Base-by-base conservation (phyloP, 30 jellyfish, hydroid and myxozoan genomes). In the Aurelia sp. region DNA sequence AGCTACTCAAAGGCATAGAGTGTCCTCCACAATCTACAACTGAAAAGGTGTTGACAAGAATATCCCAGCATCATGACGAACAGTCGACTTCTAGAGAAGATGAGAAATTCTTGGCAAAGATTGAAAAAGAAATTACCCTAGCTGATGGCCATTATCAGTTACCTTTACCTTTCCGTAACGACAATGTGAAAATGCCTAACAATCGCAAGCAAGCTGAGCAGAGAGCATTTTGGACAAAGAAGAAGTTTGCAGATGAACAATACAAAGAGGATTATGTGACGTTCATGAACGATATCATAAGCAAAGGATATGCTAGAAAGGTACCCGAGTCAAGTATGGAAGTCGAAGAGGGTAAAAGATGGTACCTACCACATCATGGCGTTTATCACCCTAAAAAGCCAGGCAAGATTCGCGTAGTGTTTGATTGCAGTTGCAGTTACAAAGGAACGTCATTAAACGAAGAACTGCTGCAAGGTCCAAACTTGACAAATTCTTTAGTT, bases 241-340 rank as follows among this genome's bases (percentile, higher is more conserved):
- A 77, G 63, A 21, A 35, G 24, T 33, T 57, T 33, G 67, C 30
- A 38, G 41, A 62, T 48, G 27, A 57, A 61, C 80, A 77, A 15
- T 53, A 17, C 64, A 40, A 61, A 21, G 38, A 38, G 9, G 88
- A 55, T 77, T 77, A 77, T 27, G 62, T 38, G 70, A 61, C 80
- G 62, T 77, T 77, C 86, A 77, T 77, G 83, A 38, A 77, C 5
- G 67, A 77, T 53, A 40, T 77, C 33, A 27, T 27, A 27, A 27
- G 33, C 60, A 77, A 77, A 55, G 88, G 83, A 53, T 77, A 77
- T 27, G 88, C 88, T 44, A 13, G 50, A 74, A 24, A 48, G 85
- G 72, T 74, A 44, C 50, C 31, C 22, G 89, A 70, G 84, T n/a
- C 40, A 67, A 64, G 17, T 47, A 27, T 66, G 85, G 52, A 77